phyloP scores from a whole-genome alignment of 2,888 invertebrate species.

The Platypus cylindrus region DNA sequence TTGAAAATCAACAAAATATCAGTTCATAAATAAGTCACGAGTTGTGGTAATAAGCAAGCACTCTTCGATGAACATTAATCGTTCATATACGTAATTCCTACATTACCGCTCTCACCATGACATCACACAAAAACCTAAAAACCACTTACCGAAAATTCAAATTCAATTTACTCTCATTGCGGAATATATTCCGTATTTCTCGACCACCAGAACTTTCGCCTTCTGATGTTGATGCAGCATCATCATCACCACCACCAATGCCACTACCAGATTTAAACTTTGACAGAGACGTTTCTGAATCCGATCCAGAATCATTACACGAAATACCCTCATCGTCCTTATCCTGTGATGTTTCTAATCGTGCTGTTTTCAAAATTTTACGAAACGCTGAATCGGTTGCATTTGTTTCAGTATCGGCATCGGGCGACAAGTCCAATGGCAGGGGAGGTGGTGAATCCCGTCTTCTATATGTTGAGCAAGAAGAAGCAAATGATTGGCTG shows the following conservation, averaged over 20 bases:
- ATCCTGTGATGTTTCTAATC: constrained; percentile 12
- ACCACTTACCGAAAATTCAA: constrained; percentile 40
- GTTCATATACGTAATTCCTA: no score
- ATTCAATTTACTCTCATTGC: constrained; percentile 31
- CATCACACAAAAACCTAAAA: no score
- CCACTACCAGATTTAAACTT: constrained; percentile 10
- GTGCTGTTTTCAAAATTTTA: constrained; percentile 8
- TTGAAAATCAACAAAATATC: no score
- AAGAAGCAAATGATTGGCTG: constrained; percentile 14
- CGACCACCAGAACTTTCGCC: constrained; percentile 53
- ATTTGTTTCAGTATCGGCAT: constrained; percentile 20
- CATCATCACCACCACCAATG: constrained; percentile 8
- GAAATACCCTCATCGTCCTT: constrained; percentile 34
- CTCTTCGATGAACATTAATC: no score
- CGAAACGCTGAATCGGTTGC: constrained; percentile 12
- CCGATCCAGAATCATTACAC: constrained; percentile 31
- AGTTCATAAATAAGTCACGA: no score
- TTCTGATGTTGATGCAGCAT: constrained; percentile 33
- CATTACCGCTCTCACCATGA: no score
- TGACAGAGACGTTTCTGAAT: constrained; percentile 22
- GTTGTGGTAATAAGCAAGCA: no score
- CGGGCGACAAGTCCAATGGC: constrained; percentile 7
- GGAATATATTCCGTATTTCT: constrained; percentile 49
- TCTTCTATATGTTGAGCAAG: constrained; percentile 21
- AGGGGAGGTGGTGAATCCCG: constrained; percentile 12